Conservation (phyloP, 2,797 vertebrate species). For the Lacerta agilis region DNA sequence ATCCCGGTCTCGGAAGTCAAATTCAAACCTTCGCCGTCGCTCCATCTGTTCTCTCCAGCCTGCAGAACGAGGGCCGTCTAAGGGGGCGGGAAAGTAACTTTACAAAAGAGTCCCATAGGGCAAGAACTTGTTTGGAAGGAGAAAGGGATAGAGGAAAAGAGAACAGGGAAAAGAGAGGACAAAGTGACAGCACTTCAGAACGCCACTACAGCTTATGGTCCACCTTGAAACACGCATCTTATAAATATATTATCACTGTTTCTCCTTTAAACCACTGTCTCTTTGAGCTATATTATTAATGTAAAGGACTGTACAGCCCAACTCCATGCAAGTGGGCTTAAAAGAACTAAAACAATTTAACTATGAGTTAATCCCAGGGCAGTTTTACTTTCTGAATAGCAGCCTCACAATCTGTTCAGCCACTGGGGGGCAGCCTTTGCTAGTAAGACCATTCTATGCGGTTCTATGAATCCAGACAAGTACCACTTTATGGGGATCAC, state of each 20-base stretch:
- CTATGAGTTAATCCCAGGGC: neutral
- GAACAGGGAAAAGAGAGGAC: conserved; percentile 30
- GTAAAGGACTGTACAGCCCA: neutral
- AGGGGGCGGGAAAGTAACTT: conserved; percentile 62
- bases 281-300: neutral
- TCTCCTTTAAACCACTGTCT: neutral
- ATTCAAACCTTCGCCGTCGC: conserved; percentile 91
- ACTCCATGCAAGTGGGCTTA: neutral
- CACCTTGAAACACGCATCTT: neutral
- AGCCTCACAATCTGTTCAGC: neutral
- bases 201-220: neutral
- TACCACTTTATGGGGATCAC: neutral
- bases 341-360: neutral
- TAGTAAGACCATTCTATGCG: neutral
- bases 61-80: conserved; percentile 89
- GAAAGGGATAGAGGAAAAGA: neutral
- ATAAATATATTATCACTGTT: neutral
- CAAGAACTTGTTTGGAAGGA: conserved; percentile 17
- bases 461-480: neutral
- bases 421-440: neutral
- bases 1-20: conserved; percentile 92
- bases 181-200: conserved; percentile 27
- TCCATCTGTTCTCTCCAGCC: conserved; percentile 96
- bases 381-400: neutral
- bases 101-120: conserved; percentile 42